A percentile compares a stretch with the other conserved stretches of the same genome.
phyloP scores from a whole-genome alignment of 2,113 vertebrate genomes.

The Alligator mississippiensis region DNA sequence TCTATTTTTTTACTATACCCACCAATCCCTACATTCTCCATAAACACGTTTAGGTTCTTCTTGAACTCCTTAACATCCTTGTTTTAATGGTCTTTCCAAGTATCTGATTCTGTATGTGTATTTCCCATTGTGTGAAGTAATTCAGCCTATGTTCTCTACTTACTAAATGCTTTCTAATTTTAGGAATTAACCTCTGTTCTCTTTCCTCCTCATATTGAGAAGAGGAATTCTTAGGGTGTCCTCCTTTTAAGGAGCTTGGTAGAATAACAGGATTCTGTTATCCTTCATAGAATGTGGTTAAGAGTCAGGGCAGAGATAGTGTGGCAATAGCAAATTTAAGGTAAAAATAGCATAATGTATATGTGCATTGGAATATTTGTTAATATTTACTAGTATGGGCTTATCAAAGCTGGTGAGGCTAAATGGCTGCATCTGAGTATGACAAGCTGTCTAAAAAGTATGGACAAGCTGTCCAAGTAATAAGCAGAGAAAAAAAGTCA shows the following conservation, averaged over 20 bases:
- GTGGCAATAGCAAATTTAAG: neutral
- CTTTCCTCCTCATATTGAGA: neutral
- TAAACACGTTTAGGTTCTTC: neutral
- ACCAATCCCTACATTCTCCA: neutral
- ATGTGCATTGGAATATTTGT: neutral
- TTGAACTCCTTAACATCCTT: neutral
- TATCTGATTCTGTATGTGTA: neutral
- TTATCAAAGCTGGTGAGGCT: conserved; percentile 17
- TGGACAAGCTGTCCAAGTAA: neutral
- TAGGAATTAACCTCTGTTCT: neutral
- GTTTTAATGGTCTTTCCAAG: neutral
- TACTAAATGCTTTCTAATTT: neutral
- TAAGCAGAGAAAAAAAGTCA: conserved; percentile 19
- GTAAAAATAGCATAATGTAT: neutral
- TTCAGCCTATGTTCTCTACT: neutral
- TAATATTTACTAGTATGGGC: neutral
- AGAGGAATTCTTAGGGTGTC: neutral
- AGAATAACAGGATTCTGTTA: neutral
- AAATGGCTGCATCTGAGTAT: neutral
- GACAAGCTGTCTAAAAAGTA: neutral
- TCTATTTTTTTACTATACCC: neutral
- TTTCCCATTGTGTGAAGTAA: neutral
- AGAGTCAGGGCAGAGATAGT: neutral
- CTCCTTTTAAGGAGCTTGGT: neutral
- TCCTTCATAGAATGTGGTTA: neutral